Evolutionary conservation across 2,888 invertebrate genomes (phyloP).

Genomic region (Allophyes oxyacanthae): DNA sequence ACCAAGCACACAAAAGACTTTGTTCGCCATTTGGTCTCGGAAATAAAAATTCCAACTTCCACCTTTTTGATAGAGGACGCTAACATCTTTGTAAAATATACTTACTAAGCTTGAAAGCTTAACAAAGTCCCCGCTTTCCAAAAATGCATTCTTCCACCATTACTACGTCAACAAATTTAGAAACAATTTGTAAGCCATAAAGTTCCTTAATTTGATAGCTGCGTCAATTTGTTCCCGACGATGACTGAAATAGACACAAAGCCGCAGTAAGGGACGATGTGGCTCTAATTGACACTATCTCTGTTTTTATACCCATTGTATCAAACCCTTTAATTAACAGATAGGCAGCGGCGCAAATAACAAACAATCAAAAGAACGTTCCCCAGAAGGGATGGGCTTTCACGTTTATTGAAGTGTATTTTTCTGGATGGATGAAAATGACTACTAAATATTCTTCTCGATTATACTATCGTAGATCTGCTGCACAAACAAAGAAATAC

Average conservation of each 20-base stretch:
- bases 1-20: neutral
- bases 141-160: slow-evolving; percentile 37
- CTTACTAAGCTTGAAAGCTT: slow-evolving; percentile 10
- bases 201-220: slow-evolving; percentile 70
- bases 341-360: slow-evolving; percentile 66
- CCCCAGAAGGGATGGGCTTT: slow-evolving; percentile 55
- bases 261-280: slow-evolving; percentile 55
- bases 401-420: slow-evolving; percentile 46
- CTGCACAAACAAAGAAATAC: no score
- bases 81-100: slow-evolving; percentile 24
- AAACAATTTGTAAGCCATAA: slow-evolving; percentile 71
- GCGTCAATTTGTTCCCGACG: slow-evolving; percentile 70
- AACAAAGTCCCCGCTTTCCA: slow-evolving; percentile 5
- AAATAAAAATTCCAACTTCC: slow-evolving; percentile 11
- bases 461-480: no score
- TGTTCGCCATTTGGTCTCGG: neutral
- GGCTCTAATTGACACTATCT: slow-evolving; percentile 82
- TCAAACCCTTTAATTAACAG: slow-evolving; percentile 79
- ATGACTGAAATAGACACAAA: slow-evolving; percentile 69
- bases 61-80: slow-evolving; percentile 18
- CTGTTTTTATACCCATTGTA: slow-evolving; percentile 73
- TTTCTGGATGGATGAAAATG: slow-evolving; percentile 5
- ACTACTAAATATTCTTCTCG: neutral
- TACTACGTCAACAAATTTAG: slow-evolving; percentile 55
- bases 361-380: slow-evolving; percentile 72